Percentiles rank a stretch among this genome's conserved stretches.
Conservation (phyloP, 2,888 invertebrate genomes). For the Macrophya annulata region DNA sequence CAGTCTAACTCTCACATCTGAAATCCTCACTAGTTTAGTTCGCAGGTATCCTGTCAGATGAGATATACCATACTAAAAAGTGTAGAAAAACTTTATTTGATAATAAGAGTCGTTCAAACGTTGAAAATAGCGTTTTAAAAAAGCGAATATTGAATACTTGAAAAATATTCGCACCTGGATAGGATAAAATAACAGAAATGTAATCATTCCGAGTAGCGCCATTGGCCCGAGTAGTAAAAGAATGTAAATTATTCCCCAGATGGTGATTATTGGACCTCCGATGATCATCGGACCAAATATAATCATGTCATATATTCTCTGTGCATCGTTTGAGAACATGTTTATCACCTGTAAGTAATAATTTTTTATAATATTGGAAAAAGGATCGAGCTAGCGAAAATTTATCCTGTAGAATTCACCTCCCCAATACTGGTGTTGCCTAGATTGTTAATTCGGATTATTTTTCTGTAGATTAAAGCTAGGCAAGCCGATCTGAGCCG, state of each 20-base stretch:
- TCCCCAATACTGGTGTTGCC: conserved; percentile 80
- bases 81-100: background rate
- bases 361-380: background rate
- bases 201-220: conserved; percentile 80
- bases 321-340: conserved; percentile 82
- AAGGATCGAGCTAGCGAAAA: background rate
- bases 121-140: background rate
- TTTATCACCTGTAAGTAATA: conserved; percentile 80
- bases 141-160: background rate
- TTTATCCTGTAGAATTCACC: conserved; percentile 62
- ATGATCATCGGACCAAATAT: conserved; percentile 81
- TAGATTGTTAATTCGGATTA: conserved; percentile 76
- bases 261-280: conserved; percentile 81
- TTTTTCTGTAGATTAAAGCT: conserved; percentile 76
- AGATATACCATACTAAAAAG: conserved; percentile 78
- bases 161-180: conserved; percentile 79
- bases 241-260: conserved; percentile 80
- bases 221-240: conserved; percentile 81
- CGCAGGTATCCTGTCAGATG: conserved; percentile 76
- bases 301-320: conserved; percentile 81
- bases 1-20: conserved; percentile 79
- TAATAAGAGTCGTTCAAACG: background rate
- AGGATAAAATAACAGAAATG: conserved; percentile 81
- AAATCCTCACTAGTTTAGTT: conserved; percentile 65
- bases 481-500: conserved; percentile 77